Percentiles rank a stretch among this genome's conserved stretches.
Evolutionary conservation across 2,113 vertebrate genomes (phyloP).

Genomic region (Hypocryptadius cinnamomeus): DNA sequence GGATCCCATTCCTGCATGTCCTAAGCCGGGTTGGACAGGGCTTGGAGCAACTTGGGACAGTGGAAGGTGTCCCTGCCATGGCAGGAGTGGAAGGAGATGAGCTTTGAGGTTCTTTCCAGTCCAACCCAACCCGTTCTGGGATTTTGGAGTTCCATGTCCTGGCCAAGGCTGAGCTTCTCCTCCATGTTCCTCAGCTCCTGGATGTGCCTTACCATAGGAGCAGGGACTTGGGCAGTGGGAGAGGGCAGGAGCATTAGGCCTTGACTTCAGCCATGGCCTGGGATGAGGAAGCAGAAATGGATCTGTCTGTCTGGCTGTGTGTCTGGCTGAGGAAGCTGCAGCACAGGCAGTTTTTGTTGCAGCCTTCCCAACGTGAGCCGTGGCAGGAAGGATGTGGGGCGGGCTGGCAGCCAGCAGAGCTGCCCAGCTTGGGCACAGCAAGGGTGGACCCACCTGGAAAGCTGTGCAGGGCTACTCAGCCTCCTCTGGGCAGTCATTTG

Average conservation of each 20-base stretch:
- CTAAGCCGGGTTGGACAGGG: fast-evolving
- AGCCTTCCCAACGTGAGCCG: fast-evolving
- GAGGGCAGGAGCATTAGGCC: neutral
- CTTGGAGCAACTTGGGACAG: neutral
- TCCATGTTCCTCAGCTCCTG: neutral
- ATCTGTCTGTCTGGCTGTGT: neutral
- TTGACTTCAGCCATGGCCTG: neutral
- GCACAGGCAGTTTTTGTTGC: neutral
- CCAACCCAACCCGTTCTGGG: neutral
- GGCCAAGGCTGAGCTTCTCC: neutral
- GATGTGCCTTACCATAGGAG: neutral
- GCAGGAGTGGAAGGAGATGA: neutral
- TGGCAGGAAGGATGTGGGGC: neutral
- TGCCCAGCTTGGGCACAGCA: neutral
- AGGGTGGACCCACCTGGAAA: neutral
- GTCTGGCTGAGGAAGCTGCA: neutral
- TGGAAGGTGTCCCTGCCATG: neutral
- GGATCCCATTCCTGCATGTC: neutral
- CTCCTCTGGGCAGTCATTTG: neutral
- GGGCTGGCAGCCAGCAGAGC: neutral
- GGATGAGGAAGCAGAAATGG: neutral
- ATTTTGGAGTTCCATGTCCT: neutral
- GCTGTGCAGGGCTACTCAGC: neutral
- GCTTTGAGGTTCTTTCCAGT: neutral
- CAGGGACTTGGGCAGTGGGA: neutral